Base-by-base conservation (phyloP, 2,113 vertebrate genomes). In the Phainopepla nitens region DNA sequence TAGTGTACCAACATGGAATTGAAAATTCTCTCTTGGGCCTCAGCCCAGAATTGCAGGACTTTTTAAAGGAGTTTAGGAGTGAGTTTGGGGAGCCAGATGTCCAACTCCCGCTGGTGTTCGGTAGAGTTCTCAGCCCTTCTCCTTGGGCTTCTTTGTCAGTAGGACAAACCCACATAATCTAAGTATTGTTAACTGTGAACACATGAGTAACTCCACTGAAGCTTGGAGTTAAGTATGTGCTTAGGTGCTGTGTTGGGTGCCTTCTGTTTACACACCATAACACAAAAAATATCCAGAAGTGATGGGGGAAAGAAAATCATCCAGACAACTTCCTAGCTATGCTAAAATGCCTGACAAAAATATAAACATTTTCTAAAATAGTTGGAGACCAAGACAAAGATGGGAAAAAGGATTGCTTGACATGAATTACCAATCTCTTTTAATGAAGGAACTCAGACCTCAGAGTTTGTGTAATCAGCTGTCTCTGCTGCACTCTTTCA, bases 81-180 rank as follows among this genome's bases (percentile, higher is more conserved):
- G 10, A 69, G 20, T 82, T 47, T 80, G 18, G 25, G 47, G 36
- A 86, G 5, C 60, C 53, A 68, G 53, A 72, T 56, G 24, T 31
- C 11, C 31, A 49, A 2, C 7, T 90, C 44, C 6, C 6, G 4
- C 23, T 19, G 61, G 16, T 20, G n/a, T 77, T 78, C 33, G 31
- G 41, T 29, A 35, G 50, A 50, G 36, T 66, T 78, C 80, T 70
- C 5, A 4, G 58, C 14, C 66, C 3, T 60, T 64, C 50, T 87
- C n/a, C 53, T 5, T 33, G 41, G 28, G 8, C 5, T 80, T 11
- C 53, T 94, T 90, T 61, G 41, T 72, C 36, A 92, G 72, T 27
- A 33, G 27, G 33, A 62, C 27, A 62, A 53, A 35, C 45, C 17
- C 42, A 21, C 0, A 0, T 49, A 42, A 60, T 41, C 6, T 50